phyloP scores from a whole-genome alignment of 2,888 invertebrate species.

The Epinotia nisella region DNA sequence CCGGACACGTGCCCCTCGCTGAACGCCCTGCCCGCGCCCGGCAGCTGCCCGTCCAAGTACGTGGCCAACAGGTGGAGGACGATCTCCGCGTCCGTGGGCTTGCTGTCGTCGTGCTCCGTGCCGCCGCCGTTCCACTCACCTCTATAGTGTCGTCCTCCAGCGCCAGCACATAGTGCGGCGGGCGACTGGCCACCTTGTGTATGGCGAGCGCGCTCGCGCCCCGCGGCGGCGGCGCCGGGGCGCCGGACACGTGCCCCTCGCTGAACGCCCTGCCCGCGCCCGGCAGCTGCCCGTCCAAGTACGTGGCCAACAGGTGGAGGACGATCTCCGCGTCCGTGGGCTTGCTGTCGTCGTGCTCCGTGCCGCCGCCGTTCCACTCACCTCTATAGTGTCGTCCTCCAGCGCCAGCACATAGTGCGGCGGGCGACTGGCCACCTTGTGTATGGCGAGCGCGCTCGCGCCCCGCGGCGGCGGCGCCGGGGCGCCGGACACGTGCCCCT shows the following conservation, averaged over 20 bases:
- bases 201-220: constrained; percentile 84
- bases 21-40: too few relatives aligned
- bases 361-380: constrained; percentile 87
- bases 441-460: constrained; percentile 84
- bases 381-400: constrained; percentile 69
- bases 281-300: too few relatives aligned
- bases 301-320: neutral
- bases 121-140: too few relatives aligned
- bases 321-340: constrained; percentile 95
- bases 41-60: too few relatives aligned
- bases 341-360: constrained; percentile 91
- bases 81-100: too few relatives aligned
- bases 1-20: too few relatives aligned
- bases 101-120: too few relatives aligned
- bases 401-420: constrained; percentile 89
- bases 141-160: constrained; percentile 74
- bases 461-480: constrained; percentile 75
- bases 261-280: too few relatives aligned
- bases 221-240: constrained; percentile 73
- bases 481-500: constrained; percentile 63
- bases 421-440: constrained; percentile 82
- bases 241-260: constrained; percentile 62
- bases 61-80: too few relatives aligned
- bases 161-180: constrained; percentile 89
- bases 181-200: constrained; percentile 81